phyloP scores from a whole-genome alignment of 1,140 invertebrate species.

The Druon quercuslanigerum region DNA sequence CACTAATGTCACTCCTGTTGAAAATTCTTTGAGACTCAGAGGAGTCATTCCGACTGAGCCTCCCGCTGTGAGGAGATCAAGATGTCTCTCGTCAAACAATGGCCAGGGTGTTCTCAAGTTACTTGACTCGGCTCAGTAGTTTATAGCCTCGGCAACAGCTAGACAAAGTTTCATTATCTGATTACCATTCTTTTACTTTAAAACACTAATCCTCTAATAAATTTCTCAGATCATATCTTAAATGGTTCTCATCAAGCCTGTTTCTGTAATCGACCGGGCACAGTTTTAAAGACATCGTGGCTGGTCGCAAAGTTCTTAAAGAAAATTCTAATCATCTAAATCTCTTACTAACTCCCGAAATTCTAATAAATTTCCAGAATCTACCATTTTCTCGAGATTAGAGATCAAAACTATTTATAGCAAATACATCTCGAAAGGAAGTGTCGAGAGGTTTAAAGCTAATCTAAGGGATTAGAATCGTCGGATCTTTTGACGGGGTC shows the following conservation, averaged over 20 bases:
- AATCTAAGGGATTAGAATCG: constrained; percentile 58
- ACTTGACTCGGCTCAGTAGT: constrained; percentile 6
- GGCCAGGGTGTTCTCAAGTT: constrained; percentile 36
- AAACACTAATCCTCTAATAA: constrained; percentile 1
- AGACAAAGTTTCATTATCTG: constrained; percentile 3
- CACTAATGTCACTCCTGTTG: constrained; percentile 47
- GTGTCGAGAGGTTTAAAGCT: constrained; percentile 39
- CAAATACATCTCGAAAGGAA: constrained; percentile 37
- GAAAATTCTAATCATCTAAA: too few relatives aligned
- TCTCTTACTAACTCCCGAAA: too few relatives aligned
- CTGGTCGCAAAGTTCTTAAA: too few relatives aligned
- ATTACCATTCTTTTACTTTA: not conserved
- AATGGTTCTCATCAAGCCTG: too few relatives aligned
- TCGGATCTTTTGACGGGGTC: constrained; percentile 50
- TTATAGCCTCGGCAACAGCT: not conserved
- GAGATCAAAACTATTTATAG: not conserved
- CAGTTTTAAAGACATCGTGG: too few relatives aligned
- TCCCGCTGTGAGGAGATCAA: constrained; percentile 48
- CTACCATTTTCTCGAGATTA: not conserved
- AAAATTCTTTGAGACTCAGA: constrained; percentile 40
- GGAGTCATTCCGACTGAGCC: constrained; percentile 43
- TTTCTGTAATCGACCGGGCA: too few relatives aligned
- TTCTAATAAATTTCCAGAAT: too few relatives aligned
- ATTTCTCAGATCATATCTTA: too few relatives aligned
- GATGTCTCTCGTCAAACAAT: constrained; percentile 50